Conservation (phyloP, 2,888 invertebrate genomes). For the Drosophila diplacantha region DNA sequence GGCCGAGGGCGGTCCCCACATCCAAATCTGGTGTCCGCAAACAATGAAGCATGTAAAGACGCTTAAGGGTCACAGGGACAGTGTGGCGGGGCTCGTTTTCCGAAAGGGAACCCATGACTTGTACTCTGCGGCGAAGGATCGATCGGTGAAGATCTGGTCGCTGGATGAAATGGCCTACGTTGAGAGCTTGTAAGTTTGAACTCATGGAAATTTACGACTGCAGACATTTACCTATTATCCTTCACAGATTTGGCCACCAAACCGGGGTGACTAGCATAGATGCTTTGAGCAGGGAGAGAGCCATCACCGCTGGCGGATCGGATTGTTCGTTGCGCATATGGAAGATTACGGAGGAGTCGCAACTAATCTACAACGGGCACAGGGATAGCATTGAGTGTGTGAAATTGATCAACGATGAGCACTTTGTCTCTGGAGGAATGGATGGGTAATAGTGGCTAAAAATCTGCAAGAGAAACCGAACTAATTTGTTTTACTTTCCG, state of each 20-base stretch:
- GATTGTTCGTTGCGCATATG: constrained; percentile 93
- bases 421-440: constrained; percentile 94
- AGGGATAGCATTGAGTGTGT: constrained; percentile 91
- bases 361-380: constrained; percentile 94
- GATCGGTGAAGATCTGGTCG: constrained; percentile 95
- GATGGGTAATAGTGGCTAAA: constrained; percentile 83
- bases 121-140: constrained; percentile 87
- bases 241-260: constrained; percentile 88
- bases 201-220: not conserved
- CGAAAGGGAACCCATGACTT: constrained; percentile 90
- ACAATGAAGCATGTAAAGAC: constrained; percentile 87
- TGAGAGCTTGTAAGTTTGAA: constrained; percentile 85
- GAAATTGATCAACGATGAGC: constrained; percentile 93
- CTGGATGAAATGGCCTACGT: constrained; percentile 97
- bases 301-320: constrained; percentile 92
- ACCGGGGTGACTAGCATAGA: constrained; percentile 91
- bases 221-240: not conserved
- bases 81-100: constrained; percentile 88
- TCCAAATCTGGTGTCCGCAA: constrained; percentile 91
- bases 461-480: constrained; percentile 22
- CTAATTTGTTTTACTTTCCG: constrained; percentile 12
- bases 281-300: constrained; percentile 89
- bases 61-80: constrained; percentile 87
- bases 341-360: constrained; percentile 98
- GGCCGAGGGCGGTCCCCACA: constrained; percentile 83